Conservation (phyloP, 2,797 vertebrate genomes). For the Cottoperca gobio region DNA sequence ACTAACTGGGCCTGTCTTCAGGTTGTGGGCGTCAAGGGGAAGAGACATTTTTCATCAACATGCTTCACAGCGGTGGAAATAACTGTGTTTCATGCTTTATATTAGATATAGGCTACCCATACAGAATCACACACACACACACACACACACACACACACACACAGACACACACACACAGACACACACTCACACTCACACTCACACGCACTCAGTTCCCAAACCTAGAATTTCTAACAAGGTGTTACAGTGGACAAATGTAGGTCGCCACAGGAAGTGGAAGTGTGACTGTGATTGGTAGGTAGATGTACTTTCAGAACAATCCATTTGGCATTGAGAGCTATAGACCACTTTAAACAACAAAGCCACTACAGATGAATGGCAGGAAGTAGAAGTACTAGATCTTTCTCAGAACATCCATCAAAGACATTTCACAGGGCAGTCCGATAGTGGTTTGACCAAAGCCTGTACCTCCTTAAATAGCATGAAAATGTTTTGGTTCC, state of each 20-base stretch:
- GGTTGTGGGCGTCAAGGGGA: constrained; percentile 40
- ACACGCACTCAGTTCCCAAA: constrained; percentile 26
- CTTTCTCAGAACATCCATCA: too few relatives aligned
- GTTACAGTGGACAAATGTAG: constrained; percentile 30
- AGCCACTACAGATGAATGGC: not conserved
- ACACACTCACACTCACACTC: not conserved
- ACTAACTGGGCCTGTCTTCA: constrained; percentile 27
- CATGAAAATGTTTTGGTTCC: not conserved
- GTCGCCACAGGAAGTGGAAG: constrained; percentile 25
- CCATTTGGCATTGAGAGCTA: constrained; percentile 38
- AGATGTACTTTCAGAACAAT: constrained; percentile 34
- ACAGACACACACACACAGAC: too few relatives aligned
- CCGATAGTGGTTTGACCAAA: not conserved
- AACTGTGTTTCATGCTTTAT: constrained; percentile 39
- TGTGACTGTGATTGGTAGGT: constrained; percentile 26
- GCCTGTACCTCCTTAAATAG: not conserved
- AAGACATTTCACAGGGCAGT: not conserved
- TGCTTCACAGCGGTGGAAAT: constrained; percentile 50
- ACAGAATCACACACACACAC: not conserved
- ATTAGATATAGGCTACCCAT: constrained; percentile 17
- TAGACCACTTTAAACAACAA: constrained; percentile 6
- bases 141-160: not conserved
- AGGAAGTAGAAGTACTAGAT: constrained; percentile 2
- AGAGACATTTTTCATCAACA: constrained; percentile 42
- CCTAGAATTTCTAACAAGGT: constrained; percentile 32